Conservation (phyloP, 2,888 invertebrate genomes). For the Drosophila gaucha region DNA sequence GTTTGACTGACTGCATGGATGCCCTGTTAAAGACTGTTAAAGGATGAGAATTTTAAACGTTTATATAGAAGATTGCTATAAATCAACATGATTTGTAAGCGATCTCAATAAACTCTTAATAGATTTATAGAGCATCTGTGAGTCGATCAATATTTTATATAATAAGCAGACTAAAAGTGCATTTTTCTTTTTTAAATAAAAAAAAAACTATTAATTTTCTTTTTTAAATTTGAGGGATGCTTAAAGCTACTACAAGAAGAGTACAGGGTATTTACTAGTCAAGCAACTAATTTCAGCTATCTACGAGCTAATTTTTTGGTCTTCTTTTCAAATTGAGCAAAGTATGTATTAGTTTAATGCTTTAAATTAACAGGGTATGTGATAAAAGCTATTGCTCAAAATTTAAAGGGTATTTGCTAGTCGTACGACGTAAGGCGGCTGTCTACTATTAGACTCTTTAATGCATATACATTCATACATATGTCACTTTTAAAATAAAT, state of each 20-base stretch:
- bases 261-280: background rate
- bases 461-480: too few species aligned
- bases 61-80: too few species aligned
- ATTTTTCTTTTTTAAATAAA: too few species aligned
- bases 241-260: accelerated
- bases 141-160: background rate
- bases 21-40: background rate
- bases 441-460: too few species aligned
- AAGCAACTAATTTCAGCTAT: background rate
- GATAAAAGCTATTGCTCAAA: too few species aligned
- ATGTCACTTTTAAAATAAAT: too few species aligned
- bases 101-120: background rate
- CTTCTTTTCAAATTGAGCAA: background rate
- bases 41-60: too few species aligned
- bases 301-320: background rate
- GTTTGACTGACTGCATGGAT: background rate
- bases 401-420: background rate
- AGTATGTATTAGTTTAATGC: background rate
- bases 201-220: too few species aligned
- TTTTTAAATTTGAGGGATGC: too few species aligned
- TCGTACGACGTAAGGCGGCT: background rate
- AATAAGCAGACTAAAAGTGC: too few species aligned
- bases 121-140: background rate
- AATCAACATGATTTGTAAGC: too few species aligned
- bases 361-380: background rate